These are phyloP conservation scores for Lamellibrachia columna DNA, from an alignment of 2,888 invertebrate species.

Conservation along the genomic window DNA sequence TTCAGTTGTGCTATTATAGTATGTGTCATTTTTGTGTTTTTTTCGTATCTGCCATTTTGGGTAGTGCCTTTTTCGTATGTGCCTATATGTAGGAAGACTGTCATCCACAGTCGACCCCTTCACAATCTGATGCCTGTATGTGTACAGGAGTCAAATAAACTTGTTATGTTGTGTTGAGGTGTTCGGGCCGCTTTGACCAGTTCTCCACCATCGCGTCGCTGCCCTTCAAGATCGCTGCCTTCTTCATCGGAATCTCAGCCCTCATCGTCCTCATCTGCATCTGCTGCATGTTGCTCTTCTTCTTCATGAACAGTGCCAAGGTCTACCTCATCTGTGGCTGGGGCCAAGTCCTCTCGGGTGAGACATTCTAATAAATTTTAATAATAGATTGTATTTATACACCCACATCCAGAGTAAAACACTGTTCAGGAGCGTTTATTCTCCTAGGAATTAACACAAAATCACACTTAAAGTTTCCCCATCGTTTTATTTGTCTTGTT, in stretches of 20 bases:
- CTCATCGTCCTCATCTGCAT: slow-evolving; percentile 84
- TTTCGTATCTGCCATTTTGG: no score
- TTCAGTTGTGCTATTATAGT: no score
- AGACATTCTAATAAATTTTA: slow-evolving; percentile 57
- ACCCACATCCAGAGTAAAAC: background rate
- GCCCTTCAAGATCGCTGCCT: slow-evolving; percentile 86
- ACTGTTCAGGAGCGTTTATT: no score
- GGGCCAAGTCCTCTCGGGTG: slow-evolving; percentile 95
- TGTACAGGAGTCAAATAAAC: no score
- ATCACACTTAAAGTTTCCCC: no score
- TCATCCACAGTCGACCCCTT: no score
- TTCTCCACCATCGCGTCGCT: slow-evolving; percentile 83
- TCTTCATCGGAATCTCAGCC: slow-evolving; percentile 87
- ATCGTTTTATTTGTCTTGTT: no score
- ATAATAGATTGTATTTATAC: background rate
- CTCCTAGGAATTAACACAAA: no score
- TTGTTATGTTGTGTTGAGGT: slow-evolving; percentile 68
- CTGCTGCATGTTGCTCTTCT: slow-evolving; percentile 86
- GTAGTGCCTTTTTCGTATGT: no score
- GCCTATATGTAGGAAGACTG: no score
- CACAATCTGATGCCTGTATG: no score
- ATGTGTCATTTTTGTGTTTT: no score
- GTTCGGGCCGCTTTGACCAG: slow-evolving; percentile 78
- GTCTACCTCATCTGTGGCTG: slow-evolving; percentile 94
- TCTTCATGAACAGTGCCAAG: slow-evolving; percentile 89